Evolutionary conservation across 2,888 invertebrate genomes (phyloP).

Genomic region (Euzetes globulus): DNA sequence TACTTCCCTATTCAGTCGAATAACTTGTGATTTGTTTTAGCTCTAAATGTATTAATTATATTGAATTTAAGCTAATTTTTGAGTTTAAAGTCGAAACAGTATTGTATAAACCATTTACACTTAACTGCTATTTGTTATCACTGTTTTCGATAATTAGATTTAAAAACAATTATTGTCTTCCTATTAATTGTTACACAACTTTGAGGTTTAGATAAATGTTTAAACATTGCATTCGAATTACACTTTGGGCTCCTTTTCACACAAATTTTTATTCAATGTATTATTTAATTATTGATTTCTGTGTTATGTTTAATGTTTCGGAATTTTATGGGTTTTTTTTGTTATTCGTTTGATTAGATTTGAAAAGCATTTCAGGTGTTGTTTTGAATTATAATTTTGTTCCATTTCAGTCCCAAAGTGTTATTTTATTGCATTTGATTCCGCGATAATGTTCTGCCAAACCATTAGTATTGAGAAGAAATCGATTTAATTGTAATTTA

Average conservation of each 20-base stretch:
- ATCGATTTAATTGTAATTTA: not conserved
- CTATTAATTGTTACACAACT: slow-evolving; percentile 4
- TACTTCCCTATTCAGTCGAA: too few relatives aligned
- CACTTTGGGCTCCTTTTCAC: not conserved
- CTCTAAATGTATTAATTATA: too few relatives aligned
- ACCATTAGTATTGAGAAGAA: not conserved
- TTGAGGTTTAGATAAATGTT: not conserved
- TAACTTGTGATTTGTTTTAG: too few relatives aligned
- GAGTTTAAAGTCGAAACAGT: too few relatives aligned
- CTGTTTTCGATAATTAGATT: not conserved
- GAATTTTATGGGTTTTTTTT: not conserved
- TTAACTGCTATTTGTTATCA: not conserved
- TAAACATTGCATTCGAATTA: not conserved
- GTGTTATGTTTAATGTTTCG: not conserved
- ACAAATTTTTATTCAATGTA: not conserved
- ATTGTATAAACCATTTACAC: too few relatives aligned
- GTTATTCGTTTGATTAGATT: not conserved
- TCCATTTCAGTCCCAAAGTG: too few relatives aligned
- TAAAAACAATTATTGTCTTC: slow-evolving; percentile 5
- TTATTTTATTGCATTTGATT: too few relatives aligned
- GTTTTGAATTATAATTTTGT: too few relatives aligned
- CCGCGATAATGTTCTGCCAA: too few relatives aligned
- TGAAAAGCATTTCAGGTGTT: not conserved
- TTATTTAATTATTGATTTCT: not conserved
- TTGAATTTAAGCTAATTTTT: too few relatives aligned